Base-by-base conservation (phyloP, 2,888 invertebrate species). In the Exocentrus adspersus region DNA sequence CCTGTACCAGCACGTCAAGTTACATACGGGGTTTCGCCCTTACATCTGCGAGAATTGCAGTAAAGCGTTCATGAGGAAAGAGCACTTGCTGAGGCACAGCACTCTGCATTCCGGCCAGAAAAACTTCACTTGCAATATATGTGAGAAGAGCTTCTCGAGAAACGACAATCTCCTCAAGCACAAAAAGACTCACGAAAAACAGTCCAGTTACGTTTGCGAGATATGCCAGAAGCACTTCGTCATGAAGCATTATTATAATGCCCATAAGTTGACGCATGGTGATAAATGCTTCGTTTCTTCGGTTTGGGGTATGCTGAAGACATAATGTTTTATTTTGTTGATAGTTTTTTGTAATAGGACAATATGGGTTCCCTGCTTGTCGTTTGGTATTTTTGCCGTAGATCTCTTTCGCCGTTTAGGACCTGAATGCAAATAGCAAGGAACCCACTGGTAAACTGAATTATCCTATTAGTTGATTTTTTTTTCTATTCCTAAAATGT, bases 21-120 rank as follows among this genome's bases (percentile, higher is more conserved):
- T 89, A 1, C 90, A 90, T 72, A 87, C 88, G 0, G 90, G 90
- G 4, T 85, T 89, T 65, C 83, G 90, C 45, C 90, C 90, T 0
- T 90, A 88, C 73, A 87, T 86, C 17, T 90, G 90, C 69, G 84
- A 85, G 0, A 86, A 87, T 37, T 90, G 90, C 75, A 84, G 86
- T 45, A 90, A 90, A 74, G 86, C 88, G 0, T 90, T 90, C 75
- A 88, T 88, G 74, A 85, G 90, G 1, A 90, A 90, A 70, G 90
- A 90, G 75, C 90, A 90, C 77, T 77, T 90, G 52, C 84, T 89
- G 59, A 83, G 90, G 2, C 90, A 90, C 76, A 84, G 87, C 63
- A 86, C 89, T 0, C 87, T 89, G 1, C 90, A 90, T 73, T 88
- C 89, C 0, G 90, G 90, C 1, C 86, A 87, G 71, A 89, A 89